Evolutionary conservation across 2,113 vertebrate species (phyloP).

Genomic region (Pitta sordida): DNA sequence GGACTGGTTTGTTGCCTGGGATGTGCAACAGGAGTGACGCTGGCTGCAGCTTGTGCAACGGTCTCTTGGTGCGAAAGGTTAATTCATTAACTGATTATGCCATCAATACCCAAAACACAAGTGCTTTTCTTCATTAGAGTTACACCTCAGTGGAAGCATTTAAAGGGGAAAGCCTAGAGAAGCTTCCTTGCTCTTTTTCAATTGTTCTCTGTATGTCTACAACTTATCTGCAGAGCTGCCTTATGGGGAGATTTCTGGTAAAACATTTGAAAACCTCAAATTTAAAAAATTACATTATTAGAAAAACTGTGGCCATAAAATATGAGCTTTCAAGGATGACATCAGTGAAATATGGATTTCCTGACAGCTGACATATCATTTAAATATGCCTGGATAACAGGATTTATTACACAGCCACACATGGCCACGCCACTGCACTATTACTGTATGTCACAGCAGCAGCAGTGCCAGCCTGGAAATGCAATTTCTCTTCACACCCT

Average conservation of each 20-base stretch:
- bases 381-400: neutral
- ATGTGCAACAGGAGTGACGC: neutral
- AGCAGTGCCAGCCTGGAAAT: neutral
- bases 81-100: neutral
- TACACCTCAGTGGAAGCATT: neutral
- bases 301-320: neutral
- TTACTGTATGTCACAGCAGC: neutral
- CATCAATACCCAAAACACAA: neutral
- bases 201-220: neutral
- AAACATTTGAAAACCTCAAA: neutral
- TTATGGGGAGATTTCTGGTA: neutral
- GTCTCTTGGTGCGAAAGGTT: neutral
- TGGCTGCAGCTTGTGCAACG: neutral
- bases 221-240: neutral
- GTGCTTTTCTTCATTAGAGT: neutral
- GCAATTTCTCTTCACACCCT: neutral
- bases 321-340: neutral
- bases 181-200: neutral
- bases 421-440: rapidly evolving
- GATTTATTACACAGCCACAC: neutral
- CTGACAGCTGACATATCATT: neutral
- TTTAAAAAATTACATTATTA: neutral
- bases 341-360: neutral
- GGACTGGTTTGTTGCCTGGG: neutral
- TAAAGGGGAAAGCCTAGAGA: neutral